phyloP scores from a whole-genome alignment of 2,113 vertebrate genomes.

The Psilopogon haemacephalus region DNA sequence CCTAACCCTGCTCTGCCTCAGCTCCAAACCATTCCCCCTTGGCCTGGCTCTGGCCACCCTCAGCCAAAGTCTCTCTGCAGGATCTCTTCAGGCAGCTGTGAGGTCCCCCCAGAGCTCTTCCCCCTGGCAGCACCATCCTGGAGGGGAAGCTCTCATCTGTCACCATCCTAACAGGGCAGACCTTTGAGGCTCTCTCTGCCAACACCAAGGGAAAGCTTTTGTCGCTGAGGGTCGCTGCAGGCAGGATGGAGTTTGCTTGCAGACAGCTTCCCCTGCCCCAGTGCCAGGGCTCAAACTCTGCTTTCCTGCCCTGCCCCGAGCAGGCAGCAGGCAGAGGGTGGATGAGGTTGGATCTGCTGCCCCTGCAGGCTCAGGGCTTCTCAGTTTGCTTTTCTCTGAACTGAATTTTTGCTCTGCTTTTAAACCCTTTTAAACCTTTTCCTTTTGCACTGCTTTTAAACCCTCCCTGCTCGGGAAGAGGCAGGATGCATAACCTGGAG shows the following conservation, averaged over 20 bases:
- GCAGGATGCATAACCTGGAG: not conserved
- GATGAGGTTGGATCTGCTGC: not conserved
- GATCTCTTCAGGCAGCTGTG: no score
- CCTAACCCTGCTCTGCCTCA: no score
- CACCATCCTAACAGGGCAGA: not conserved
- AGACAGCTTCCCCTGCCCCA: not conserved
- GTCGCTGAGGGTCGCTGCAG: not conserved
- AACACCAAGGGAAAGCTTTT: not conserved
- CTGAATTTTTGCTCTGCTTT: not conserved
- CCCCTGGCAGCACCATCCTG: not conserved
- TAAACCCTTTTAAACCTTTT: no score
- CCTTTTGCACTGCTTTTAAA: not conserved
- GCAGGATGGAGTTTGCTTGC: not conserved
- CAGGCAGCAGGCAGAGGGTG: not conserved
- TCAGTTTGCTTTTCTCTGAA: not conserved
- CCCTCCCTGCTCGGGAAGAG: not conserved
- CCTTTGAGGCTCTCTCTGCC: not conserved
- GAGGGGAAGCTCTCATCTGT: not conserved
- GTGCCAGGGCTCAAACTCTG: not conserved
- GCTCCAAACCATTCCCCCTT: no score
- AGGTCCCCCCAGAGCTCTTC: no score
- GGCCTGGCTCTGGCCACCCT: no score
- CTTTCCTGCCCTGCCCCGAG: not conserved
- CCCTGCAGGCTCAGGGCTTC: not conserved
- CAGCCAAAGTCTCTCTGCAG: no score